phyloP scores from a whole-genome alignment of 2,797 vertebrate genomes.

The Clarias platycephalus region DNA sequence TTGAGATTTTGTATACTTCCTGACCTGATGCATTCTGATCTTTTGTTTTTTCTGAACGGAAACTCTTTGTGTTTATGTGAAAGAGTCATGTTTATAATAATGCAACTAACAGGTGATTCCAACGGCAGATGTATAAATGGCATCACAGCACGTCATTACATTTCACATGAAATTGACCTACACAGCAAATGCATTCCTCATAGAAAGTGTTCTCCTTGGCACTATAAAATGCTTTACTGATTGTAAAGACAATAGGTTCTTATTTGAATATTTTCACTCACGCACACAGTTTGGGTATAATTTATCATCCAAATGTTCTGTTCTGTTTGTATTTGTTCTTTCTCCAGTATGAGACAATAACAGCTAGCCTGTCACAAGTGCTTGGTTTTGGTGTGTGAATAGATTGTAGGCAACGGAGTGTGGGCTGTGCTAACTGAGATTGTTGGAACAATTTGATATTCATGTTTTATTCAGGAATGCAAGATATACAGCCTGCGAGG shows the following conservation, averaged over 20 bases:
- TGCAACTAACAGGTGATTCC: background rate
- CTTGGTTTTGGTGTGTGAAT: conserved; percentile 26
- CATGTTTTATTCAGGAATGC: conserved; percentile 38
- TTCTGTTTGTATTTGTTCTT: background rate
- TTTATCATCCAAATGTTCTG: conserved; percentile 7
- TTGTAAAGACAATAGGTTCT: background rate
- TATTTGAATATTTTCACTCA: background rate
- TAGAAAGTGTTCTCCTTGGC: background rate
- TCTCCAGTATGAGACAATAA: conserved; percentile 14
- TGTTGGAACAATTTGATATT: conserved; percentile 38
- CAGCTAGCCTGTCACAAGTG: conserved; percentile 6
- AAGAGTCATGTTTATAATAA: background rate
- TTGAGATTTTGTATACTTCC: background rate
- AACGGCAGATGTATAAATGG: background rate
- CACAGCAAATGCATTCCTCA: background rate
- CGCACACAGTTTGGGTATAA: background rate
- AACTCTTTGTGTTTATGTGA: background rate
- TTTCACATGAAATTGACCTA: background rate
- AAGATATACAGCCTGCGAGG: conserved; percentile 29
- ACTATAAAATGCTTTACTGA: background rate
- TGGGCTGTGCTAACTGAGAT: conserved; percentile 39
- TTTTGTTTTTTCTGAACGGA: background rate
- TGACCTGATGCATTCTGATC: background rate
- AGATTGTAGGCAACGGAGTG: conserved; percentile 12
- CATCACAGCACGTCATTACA: background rate